Evolutionary conservation across 2,888 invertebrate genomes (phyloP), one percentile per base, ranked within the genome.

Genomic region (Dioctria rufipes): DNA sequence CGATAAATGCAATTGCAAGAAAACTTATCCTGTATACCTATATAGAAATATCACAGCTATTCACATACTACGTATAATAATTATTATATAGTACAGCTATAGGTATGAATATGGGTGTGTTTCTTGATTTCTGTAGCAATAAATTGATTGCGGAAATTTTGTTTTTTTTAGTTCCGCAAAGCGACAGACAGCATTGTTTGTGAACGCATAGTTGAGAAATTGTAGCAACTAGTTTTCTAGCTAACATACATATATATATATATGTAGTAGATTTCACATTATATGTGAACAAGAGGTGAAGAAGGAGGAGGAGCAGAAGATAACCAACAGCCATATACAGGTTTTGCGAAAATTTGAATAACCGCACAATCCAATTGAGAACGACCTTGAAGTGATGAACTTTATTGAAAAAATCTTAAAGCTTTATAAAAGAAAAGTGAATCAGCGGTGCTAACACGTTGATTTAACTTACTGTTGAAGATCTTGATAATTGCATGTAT

Each of bases 321-420:
- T 25, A 25, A 25, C 25, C 25, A 25, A 25, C 65, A 65, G 40
- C 65, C 40, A 65, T 11, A 51, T 51, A 37, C 51, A 11, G 49
- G 39, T 67, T 39, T 37, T 37, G 69, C 51, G 25, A 69, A 51
- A 69, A 11, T 54, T 51, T 51, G 25, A 49, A 69, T 69, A 69
- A 39, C 9, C n/a, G 37, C 9, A 49, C 43, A 51, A 37, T 51
- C 49, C 37, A 51, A 37, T 69, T n/a, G 25, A 37, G 54, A 13
- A 37, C 51, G 51, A 51, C 69, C 69, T 69, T 69, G 69, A 69
- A 37, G 69, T 51, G 69, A 37, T 69, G 69, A 69, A 69, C 69
- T 69, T 69, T 69, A 69, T 69, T 39, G n/a, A 51, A 37, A 65
- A 39, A 25, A 67, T 69, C 37, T 49, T 37, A 37, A n/a, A 69